Percentiles rank a stretch among this genome's conserved stretches.
These are phyloP conservation scores for Eutrigla gurnardus DNA, from an alignment of 2,797 vertebrate genomes.

Conservation along the genomic window DNA sequence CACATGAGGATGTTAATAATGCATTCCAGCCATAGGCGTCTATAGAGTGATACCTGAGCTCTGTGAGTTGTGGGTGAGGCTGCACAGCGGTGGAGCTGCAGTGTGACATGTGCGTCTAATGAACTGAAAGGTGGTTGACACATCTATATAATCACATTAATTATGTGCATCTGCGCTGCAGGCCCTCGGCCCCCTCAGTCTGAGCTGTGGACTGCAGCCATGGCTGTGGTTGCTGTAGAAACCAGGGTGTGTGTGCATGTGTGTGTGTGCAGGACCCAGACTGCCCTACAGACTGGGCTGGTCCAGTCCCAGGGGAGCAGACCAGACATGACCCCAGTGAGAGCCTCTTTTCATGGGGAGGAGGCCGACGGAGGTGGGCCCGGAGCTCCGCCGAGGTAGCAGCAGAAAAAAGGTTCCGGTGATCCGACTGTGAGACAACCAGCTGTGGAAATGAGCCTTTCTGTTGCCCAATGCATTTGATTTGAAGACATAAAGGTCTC, in stretches of 20 bases:
- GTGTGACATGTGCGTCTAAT: slow-evolving; percentile 51
- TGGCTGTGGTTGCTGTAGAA: slow-evolving; percentile 78
- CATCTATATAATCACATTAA: slow-evolving; percentile 77
- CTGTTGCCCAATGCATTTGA: slow-evolving; percentile 29
- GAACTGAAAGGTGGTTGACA: slow-evolving; percentile 72
- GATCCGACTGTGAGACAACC: slow-evolving; percentile 34
- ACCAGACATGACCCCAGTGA: slow-evolving; percentile 87
- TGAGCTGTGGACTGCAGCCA: slow-evolving; percentile 49
- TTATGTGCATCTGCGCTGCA: slow-evolving; percentile 73
- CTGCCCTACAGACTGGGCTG: slow-evolving; percentile 77
- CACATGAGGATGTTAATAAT: neutral
- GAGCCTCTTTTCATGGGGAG: slow-evolving; percentile 71
- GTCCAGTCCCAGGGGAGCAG: slow-evolving; percentile 82
- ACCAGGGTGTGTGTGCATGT: slow-evolving; percentile 47
- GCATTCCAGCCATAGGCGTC: neutral
- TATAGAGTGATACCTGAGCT: neutral
- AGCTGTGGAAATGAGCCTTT: slow-evolving; percentile 62
- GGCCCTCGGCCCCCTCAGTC: slow-evolving; percentile 57
- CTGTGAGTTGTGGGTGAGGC: neutral
- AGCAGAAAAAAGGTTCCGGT: slow-evolving; percentile 5
- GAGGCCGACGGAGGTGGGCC: slow-evolving; percentile 46
- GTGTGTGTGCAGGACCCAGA: slow-evolving; percentile 76
- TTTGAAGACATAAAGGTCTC: slow-evolving; percentile 56
- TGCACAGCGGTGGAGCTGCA: neutral
- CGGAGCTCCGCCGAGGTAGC: neutral